phyloP scores from a whole-genome alignment of 1,140 invertebrate species.

The Drosophila fuyamai region DNA sequence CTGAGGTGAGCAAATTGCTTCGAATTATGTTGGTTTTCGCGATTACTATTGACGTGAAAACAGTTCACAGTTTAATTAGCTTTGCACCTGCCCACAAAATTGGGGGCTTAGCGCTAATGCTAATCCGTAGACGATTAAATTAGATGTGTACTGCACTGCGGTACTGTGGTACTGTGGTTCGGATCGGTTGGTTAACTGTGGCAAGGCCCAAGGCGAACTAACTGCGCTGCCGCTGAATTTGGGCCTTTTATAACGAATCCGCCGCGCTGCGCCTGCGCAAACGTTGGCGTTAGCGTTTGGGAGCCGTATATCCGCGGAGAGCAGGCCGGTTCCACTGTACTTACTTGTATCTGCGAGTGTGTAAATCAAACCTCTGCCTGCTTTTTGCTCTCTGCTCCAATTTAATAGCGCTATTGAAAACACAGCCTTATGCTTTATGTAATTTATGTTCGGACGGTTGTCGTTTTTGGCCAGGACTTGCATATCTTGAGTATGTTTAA shows the following conservation, averaged over 20 bases:
- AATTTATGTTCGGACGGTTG: conserved; percentile 56
- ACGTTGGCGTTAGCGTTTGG: conserved; percentile 4
- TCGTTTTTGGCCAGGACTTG: conserved; percentile 72
- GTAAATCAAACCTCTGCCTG: conserved; percentile 71
- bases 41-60: conserved; percentile 47
- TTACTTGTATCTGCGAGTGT: conserved; percentile 43
- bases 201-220: conserved; percentile 76
- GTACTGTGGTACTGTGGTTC: conserved; percentile 18
- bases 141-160: background rate
- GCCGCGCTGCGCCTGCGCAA: conserved; percentile 35
- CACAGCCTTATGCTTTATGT: conserved; percentile 57
- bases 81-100: conserved; percentile 58
- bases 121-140: conserved; percentile 27
- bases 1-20: conserved; percentile 58
- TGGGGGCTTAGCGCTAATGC: conserved; percentile 25
- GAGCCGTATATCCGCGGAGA: conserved; percentile 11
- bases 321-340: conserved; percentile 31
- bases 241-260: conserved; percentile 75
- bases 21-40: conserved; percentile 56
- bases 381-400: conserved; percentile 63
- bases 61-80: conserved; percentile 65
- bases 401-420: conserved; percentile 67
- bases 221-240: conserved; percentile 69
- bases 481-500: conserved; percentile 21
- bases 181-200: conserved; percentile 44